Evolutionary conservation across 1,140 invertebrate species (phyloP), one percentile per base, ranked within the genome.

Genomic region (Papilio machaon): DNA sequence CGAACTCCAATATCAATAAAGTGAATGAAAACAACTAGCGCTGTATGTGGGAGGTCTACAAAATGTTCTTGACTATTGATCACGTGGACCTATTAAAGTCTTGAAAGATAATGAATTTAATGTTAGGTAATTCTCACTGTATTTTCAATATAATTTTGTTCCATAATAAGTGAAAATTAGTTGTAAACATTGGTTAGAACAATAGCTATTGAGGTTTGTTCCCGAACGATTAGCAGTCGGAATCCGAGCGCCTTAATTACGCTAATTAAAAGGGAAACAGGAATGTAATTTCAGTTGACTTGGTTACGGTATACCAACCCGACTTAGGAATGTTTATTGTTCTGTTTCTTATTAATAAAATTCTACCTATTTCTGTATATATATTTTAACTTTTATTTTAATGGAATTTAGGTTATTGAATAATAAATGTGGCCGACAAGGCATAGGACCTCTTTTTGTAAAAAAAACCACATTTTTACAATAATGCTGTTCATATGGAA

Each of bases 201-300:
- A 70, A 70, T 70, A 70, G 64, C 30, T 70, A 70, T 70, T 70
- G 64, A 70, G 64, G 64, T 70, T 70, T 70, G 64, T 70, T 70
- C 64, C 64, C 64, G 11, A 70, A 30, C 64, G 64, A 70, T 70
- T 70, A 70, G 64, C 30, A 70, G 64, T 70, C 64, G 64, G 64
- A 70, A 70, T 70, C 30, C 64, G 30, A 70, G 64, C 64, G 64
- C 11, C 64, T 35, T 70, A 70, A 70, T 70, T 70, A 70, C 64
- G 35, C 64, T 70, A 70, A 70, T 70, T 35, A 70, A 70, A 64
- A 70, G 64, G 64, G 64, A 70, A 70, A 70, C 64, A 38, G 64
- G 30, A 70, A 70, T 70, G 30, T 70, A 70, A 70, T 70, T 70
- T 70, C 64, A 38, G 64, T 15, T 7, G 64, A 38, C 64, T 30